Evolutionary conservation across 2,797 vertebrate genomes (phyloP), one percentile per base, ranked within the genome.

Genomic region (Syngnathus acus): DNA sequence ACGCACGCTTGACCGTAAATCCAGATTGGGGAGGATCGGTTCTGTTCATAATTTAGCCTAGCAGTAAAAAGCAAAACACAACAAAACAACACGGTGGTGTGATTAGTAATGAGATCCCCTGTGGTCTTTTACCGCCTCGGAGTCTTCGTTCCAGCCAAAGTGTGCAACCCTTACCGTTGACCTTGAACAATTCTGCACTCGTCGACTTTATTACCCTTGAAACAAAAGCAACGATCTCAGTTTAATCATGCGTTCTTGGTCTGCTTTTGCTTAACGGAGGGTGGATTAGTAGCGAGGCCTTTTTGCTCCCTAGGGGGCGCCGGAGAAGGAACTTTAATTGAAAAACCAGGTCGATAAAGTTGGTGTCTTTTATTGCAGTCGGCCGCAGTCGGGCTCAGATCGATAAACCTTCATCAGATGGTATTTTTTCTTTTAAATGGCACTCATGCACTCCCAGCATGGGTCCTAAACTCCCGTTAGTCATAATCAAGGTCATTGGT

Each of bases 11-110:
- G 50, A 51, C 9, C 16, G 19, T 42, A 61, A 61, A 9, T 61
- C n/a, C 9, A n/a, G 53, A 77, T 65, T 53, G 69, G 76, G 79
- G 78, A 76, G 78, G 51, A 78, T 72, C 53, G 59, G 68, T 80
- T 70, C 86, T 90, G 88, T 70, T 86, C 85, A 87, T 86, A 77
- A 88, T 89, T 88, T 85, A 73, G 32, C 82, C 76, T 72, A 53
- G 65, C 70, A 71, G 69, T 70, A 74, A 82, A 85, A 90, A 43
- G 70, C 75, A 83, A 87, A 85, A 82, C 74, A 83, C 83, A 87
- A 80, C 82, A 87, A 77, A 86, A 88, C 83, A 89, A 82, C 78
- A 75, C 58, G 51, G 69, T 73, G 72, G 77, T n/a, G 68, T 88
- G 84, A 88, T 89, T 82, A 74, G 60, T 81, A 77, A 88, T 88